Evolutionary conservation across 2,888 invertebrate genomes (phyloP).

Genomic region (Biston stratarius): DNA sequence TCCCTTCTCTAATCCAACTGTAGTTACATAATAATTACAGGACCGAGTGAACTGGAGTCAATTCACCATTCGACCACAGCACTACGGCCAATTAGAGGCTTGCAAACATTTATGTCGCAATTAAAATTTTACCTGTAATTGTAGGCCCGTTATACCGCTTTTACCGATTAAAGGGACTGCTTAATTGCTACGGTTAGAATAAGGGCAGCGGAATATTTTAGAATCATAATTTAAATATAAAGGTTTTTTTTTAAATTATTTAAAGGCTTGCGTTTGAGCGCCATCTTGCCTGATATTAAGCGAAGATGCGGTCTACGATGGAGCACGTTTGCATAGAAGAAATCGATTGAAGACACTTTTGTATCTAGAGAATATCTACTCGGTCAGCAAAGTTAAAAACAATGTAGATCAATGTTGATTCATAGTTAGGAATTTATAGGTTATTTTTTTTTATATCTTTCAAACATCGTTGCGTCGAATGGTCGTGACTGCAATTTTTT

Average conservation of each 20-base stretch:
- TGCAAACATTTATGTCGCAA: constrained; percentile 39
- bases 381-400: too few relatives aligned
- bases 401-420: too few relatives aligned
- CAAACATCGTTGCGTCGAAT: too few relatives aligned
- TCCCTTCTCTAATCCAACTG: not conserved
- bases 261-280: too few relatives aligned
- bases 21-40: constrained; percentile 32
- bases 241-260: not conserved
- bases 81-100: constrained; percentile 38
- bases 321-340: too few relatives aligned
- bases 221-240: not conserved
- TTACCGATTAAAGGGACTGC: constrained; percentile 20
- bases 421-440: too few relatives aligned
- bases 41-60: constrained; percentile 29
- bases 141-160: constrained; percentile 23
- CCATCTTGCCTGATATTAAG: too few relatives aligned
- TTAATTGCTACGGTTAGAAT: constrained; percentile 13
- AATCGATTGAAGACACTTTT: too few relatives aligned
- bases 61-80: constrained; percentile 24
- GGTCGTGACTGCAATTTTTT: too few relatives aligned
- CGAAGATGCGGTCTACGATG: too few relatives aligned
- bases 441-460: too few relatives aligned
- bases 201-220: not conserved
- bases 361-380: too few relatives aligned
- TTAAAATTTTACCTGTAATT: constrained; percentile 39